Conservation (phyloP, 2,113 vertebrate species). For the Lates calcarifer region DNA sequence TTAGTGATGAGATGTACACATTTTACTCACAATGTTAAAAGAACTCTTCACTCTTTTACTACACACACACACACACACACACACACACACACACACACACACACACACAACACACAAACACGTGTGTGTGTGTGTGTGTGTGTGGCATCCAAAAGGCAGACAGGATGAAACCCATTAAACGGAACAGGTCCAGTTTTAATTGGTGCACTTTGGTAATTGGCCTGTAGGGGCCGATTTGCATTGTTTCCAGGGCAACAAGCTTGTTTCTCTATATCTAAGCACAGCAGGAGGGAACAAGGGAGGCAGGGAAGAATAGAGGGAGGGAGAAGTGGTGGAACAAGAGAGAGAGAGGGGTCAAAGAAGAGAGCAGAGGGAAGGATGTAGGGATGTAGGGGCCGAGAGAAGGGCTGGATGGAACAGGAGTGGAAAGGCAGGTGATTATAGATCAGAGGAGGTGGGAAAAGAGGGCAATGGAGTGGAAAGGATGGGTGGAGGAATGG, state of each 20-base stretch:
- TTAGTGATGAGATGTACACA: not conserved
- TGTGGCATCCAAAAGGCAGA: constrained; percentile 26
- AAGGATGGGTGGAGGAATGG: not conserved
- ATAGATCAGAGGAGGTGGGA: not conserved
- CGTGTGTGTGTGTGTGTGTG: constrained; percentile 14
- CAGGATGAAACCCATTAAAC: constrained; percentile 58
- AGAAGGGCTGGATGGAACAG: not conserved
- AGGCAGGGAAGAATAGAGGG: not conserved
- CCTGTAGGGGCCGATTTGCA: constrained; percentile 63
- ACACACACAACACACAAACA: not conserved
- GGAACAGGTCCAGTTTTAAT: constrained; percentile 67
- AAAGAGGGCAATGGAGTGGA: not conserved
- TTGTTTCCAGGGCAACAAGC: constrained; percentile 75
- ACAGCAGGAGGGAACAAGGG: constrained; percentile 21
- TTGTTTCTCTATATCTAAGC: constrained; percentile 49
- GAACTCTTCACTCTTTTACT: not conserved
- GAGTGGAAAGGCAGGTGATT: constrained; percentile 6
- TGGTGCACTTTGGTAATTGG: constrained; percentile 74
- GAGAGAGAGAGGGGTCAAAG: not conserved
- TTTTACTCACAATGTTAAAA: too few species aligned
- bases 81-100: not conserved
- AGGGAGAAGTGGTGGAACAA: not conserved
- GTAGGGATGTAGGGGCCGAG: not conserved
- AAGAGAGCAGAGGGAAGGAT: not conserved
- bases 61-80: not conserved